Evolutionary conservation across 2,797 vertebrate species (phyloP).

Genomic region (Micropoecilia bifurca): DNA sequence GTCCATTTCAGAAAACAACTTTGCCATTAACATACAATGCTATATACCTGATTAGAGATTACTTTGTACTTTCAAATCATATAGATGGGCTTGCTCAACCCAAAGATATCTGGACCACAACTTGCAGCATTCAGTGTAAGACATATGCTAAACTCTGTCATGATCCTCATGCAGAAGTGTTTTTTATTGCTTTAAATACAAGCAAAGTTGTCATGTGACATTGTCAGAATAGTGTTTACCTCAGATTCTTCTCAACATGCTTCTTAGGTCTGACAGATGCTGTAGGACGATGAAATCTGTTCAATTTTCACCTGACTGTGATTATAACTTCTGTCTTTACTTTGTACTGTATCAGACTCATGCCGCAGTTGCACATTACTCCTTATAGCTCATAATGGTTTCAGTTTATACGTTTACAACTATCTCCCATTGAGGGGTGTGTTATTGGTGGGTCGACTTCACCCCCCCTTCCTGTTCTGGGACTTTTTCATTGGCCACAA

Average conservation of each 20-base stretch:
- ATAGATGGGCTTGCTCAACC: background rate
- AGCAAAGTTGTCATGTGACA: background rate
- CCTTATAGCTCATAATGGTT: background rate
- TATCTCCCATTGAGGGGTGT: background rate
- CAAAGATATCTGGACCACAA: background rate
- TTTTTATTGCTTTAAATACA: background rate
- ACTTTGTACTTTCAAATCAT: background rate
- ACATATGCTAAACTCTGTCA: background rate
- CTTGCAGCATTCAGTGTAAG: background rate
- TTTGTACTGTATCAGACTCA: background rate
- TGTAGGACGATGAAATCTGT: background rate
- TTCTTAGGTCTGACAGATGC: background rate
- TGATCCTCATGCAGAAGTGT: background rate
- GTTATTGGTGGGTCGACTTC: background rate
- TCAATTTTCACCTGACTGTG: background rate
- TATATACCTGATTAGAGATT: background rate
- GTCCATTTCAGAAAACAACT: background rate
- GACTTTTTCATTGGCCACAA: background rate
- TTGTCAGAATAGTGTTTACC: background rate
- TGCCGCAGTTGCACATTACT: background rate
- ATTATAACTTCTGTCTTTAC: background rate
- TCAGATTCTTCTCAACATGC: background rate
- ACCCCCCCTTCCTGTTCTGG: background rate
- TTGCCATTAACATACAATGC: background rate
- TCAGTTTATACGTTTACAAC: background rate